Evolutionary conservation across 2,113 vertebrate species (phyloP).

Genomic region (human (Homo sapiens)): DNA sequence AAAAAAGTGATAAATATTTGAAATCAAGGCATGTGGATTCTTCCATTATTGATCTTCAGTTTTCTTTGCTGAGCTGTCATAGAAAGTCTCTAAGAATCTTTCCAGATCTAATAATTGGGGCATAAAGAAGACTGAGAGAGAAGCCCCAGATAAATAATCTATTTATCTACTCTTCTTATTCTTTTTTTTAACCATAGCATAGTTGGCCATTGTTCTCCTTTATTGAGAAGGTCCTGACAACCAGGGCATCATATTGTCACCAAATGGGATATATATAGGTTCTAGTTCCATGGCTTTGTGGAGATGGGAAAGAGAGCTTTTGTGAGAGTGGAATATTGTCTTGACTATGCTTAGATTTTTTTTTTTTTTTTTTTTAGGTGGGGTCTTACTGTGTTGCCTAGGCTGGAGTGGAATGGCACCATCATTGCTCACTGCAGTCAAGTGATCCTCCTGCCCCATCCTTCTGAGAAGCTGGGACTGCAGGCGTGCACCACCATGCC

Average conservation of each 20-base stretch:
- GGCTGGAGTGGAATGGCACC: too few species aligned
- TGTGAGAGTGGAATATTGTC: not conserved
- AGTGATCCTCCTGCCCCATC: too few species aligned
- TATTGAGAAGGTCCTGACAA: not conserved
- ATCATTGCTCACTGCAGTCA: too few species aligned
- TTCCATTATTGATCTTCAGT: not conserved
- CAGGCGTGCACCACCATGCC: too few species aligned
- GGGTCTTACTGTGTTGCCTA: too few species aligned
- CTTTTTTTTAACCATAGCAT: not conserved
- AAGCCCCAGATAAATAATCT: not conserved
- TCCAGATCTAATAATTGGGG: not conserved
- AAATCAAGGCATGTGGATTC: not conserved
- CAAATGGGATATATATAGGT: too few species aligned
- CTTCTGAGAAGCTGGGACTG: too few species aligned
- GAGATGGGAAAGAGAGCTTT: not conserved
- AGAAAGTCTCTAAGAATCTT: not conserved
- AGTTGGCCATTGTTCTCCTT: not conserved
- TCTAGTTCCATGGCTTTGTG: not conserved
- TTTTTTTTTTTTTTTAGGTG: too few species aligned
- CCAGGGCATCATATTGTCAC: fast-evolving
- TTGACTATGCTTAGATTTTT: too few species aligned
- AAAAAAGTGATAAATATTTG: not conserved
- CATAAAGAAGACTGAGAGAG: not conserved
- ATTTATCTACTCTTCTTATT: not conserved
- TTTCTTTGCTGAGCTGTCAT: not conserved